phyloP scores from a whole-genome alignment of 2,113 vertebrate genomes.

The Eurypyga helias region DNA sequence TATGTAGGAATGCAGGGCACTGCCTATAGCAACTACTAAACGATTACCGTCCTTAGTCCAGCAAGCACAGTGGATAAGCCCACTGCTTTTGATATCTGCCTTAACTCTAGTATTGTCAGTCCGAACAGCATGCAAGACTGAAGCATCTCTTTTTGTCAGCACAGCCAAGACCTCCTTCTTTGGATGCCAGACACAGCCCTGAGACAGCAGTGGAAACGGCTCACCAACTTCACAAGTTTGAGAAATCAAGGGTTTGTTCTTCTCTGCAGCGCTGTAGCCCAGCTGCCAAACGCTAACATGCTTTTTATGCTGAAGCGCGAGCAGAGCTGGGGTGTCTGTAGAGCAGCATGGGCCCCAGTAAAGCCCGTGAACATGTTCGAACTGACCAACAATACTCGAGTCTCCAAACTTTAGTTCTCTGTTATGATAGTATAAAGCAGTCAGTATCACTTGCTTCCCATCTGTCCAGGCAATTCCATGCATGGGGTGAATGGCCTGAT shows the following conservation, averaged over 20 bases:
- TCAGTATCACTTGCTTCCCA: slow-evolving; percentile 90
- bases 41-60: slow-evolving; percentile 92
- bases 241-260: slow-evolving; percentile 86
- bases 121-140: slow-evolving; percentile 83
- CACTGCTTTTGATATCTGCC: slow-evolving; percentile 84
- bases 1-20: slow-evolving; percentile 87
- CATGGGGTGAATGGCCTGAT: slow-evolving; percentile 90
- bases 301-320: slow-evolving; percentile 92
- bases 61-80: slow-evolving; percentile 88
- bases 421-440: slow-evolving; percentile 75
- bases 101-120: slow-evolving; percentile 83
- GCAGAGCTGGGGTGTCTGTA: slow-evolving; percentile 77
- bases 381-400: slow-evolving; percentile 90
- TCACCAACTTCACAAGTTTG: slow-evolving; percentile 91
- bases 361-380: slow-evolving; percentile 90
- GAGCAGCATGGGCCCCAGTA: slow-evolving; percentile 86
- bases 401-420: slow-evolving; percentile 88
- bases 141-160: slow-evolving; percentile 87
- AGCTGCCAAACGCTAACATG: slow-evolving; percentile 90
- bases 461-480: slow-evolving; percentile 96
- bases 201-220: slow-evolving; percentile 86
- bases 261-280: slow-evolving; percentile 78
- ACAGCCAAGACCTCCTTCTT: slow-evolving; percentile 85
- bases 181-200: slow-evolving; percentile 96
- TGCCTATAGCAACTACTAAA: slow-evolving; percentile 87